phyloP scores from a whole-genome alignment of 2,797 vertebrate genomes.

The Eleutherodactylus coqui region DNA sequence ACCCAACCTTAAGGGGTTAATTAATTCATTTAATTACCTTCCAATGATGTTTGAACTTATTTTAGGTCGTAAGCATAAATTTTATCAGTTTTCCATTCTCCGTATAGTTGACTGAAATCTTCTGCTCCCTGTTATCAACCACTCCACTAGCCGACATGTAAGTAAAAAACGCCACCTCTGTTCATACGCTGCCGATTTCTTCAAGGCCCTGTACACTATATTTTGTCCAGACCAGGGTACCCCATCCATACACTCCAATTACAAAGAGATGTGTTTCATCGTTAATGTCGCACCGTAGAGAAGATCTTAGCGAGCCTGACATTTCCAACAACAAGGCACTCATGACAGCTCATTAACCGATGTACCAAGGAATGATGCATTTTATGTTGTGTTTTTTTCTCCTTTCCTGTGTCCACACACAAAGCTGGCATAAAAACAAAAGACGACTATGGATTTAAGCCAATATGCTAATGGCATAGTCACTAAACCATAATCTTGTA shows the following conservation, averaged over 20 bases:
- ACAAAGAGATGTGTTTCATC: neutral
- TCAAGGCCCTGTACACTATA: neutral
- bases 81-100: no score
- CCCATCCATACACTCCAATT: neutral
- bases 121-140: neutral
- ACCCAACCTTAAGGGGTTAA: no score
- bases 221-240: neutral
- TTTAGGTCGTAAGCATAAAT: no score
- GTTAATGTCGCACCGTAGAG: slow-evolving; percentile 10
- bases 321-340: neutral
- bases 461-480: slow-evolving; percentile 73
- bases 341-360: neutral
- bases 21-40: no score
- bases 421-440: slow-evolving; percentile 75
- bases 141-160: no score
- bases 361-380: neutral
- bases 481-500: slow-evolving; percentile 66
- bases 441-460: slow-evolving; percentile 70
- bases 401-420: slow-evolving; percentile 60
- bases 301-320: neutral
- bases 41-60: no score
- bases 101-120: neutral
- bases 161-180: no score
- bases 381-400: slow-evolving; percentile 1
- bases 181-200: neutral